Evolutionary conservation across 2,888 invertebrate species (phyloP).

Genomic region (Protodeltote pygarga): DNA sequence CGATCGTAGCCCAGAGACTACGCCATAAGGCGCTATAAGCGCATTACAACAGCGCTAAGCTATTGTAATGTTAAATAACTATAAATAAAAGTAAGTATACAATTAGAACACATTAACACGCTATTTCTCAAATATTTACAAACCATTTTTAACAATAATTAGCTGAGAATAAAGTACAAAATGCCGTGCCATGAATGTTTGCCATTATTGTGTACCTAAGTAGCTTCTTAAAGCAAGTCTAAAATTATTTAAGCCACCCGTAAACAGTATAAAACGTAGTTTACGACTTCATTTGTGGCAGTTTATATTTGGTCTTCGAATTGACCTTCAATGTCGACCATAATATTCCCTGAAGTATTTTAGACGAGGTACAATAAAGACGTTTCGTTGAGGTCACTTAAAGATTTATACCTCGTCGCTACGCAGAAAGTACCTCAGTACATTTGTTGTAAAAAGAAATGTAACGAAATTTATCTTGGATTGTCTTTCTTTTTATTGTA

Average conservation of each 20-base stretch:
- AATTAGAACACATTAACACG: conserved; percentile 1
- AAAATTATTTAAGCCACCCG: conserved; percentile 24
- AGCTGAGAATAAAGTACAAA: conserved; percentile 14
- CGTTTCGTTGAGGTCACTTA: conserved; percentile 13
- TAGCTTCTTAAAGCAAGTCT: conserved; percentile 9
- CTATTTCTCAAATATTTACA: conserved; percentile 11
- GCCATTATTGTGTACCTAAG: conserved; percentile 12
- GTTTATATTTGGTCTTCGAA: conserved; percentile 33
- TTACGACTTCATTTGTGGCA: conserved; percentile 40
- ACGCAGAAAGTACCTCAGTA: conserved; percentile 8
- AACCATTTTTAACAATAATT: conserved; percentile 17
- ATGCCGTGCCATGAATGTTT: conserved; percentile 9
- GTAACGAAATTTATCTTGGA: conserved; percentile 13
- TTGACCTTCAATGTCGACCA: conserved; percentile 34
- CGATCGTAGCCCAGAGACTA: too few species aligned
- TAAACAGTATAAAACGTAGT: conserved; percentile 37
- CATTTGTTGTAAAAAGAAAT: conserved; percentile 18
- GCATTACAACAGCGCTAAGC: too few species aligned
- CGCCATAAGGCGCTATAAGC: too few species aligned
- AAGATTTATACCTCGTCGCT: conserved; percentile 14
- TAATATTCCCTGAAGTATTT: conserved; percentile 17
- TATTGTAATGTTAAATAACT: too few species aligned
- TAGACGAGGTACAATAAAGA: conserved; percentile 19
- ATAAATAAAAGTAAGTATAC: not conserved
- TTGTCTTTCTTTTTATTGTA: conserved; percentile 4